phyloP scores from a whole-genome alignment of 1,140 invertebrate species.

The Brachionus angularis region DNA sequence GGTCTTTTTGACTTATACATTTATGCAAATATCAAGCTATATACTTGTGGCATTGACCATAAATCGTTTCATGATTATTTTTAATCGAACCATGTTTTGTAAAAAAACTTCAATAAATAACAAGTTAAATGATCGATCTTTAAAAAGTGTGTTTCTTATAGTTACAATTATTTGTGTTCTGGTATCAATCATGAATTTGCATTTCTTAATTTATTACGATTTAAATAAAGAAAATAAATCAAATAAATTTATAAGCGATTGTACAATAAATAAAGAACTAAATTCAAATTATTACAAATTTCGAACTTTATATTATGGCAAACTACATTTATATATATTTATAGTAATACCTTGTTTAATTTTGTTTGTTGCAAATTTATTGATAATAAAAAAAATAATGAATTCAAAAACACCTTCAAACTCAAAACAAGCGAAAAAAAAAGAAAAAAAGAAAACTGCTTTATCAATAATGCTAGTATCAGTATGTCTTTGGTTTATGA shows the following conservation, averaged over 20 bases:
- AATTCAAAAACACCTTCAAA: not conserved
- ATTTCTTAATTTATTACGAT: conserved; percentile 26
- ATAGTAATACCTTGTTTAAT: conserved; percentile 37
- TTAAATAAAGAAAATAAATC: not conserved
- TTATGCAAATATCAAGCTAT: conserved; percentile 43
- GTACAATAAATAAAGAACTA: conserved; percentile 12
- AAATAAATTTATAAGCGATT: conserved; percentile 16
- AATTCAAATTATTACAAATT: conserved; percentile 5
- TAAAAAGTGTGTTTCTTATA: not conserved
- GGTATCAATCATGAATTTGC: conserved; percentile 6
- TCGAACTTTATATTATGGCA: conserved; percentile 15
- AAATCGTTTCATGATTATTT: conserved; percentile 36
- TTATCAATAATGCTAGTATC: conserved; percentile 37
- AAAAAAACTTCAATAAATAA: conserved; percentile 12
- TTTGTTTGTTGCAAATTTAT: conserved; percentile 20
- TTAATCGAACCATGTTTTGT: conserved; percentile 21
- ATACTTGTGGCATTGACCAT: conserved; percentile 27
- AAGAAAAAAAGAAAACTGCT: conserved; percentile 26
- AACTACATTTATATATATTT: conserved; percentile 37
- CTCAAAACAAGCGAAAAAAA: conserved; percentile 2
- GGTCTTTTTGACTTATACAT: conserved; percentile 38
- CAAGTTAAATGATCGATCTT: not conserved
- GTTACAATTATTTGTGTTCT: not conserved
- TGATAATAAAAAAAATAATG: conserved; percentile 35
- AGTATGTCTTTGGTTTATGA: conserved; percentile 39